A percentile compares a stretch with the other conserved stretches of the same genome.
These are phyloP conservation scores for Enteromius mattozi DNA, from an alignment of 2,797 vertebrate genomes.

Conservation along the genomic window DNA sequence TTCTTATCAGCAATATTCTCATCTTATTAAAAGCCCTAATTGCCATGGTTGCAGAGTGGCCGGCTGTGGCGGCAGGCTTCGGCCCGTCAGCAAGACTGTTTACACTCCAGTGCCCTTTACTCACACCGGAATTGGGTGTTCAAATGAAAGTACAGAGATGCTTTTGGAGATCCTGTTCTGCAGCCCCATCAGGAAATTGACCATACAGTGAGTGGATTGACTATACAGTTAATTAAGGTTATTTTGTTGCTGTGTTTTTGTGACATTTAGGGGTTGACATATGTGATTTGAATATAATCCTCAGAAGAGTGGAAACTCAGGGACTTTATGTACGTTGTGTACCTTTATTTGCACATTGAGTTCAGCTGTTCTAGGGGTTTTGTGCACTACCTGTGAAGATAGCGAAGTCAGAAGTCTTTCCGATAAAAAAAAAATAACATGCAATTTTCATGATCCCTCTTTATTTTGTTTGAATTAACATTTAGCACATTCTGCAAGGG, in stretches of 20 bases:
- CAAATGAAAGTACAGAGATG: neutral
- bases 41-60: slow-evolving; percentile 56
- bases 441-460: too few relatives aligned
- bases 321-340: neutral
- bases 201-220: neutral
- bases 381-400: neutral
- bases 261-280: neutral
- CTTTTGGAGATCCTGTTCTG: neutral
- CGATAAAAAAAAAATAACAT: too few relatives aligned
- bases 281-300: neutral
- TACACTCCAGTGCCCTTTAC: slow-evolving; percentile 71
- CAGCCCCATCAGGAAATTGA: neutral
- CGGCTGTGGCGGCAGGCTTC: slow-evolving; percentile 60
- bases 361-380: neutral
- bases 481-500: too few relatives aligned
- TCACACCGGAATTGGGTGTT: slow-evolving; percentile 61
- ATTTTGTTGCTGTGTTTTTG: neutral
- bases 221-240: neutral
- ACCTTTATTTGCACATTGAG: neutral
- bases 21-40: slow-evolving; percentile 70
- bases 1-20: slow-evolving; percentile 69
- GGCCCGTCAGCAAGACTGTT: slow-evolving; percentile 57
- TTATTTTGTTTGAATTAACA: too few relatives aligned
- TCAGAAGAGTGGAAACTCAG: neutral
- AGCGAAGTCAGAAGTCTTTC: neutral